Conservation (phyloP, 2,113 vertebrate genomes). For the Oncorhynchus tshawytscha region DNA sequence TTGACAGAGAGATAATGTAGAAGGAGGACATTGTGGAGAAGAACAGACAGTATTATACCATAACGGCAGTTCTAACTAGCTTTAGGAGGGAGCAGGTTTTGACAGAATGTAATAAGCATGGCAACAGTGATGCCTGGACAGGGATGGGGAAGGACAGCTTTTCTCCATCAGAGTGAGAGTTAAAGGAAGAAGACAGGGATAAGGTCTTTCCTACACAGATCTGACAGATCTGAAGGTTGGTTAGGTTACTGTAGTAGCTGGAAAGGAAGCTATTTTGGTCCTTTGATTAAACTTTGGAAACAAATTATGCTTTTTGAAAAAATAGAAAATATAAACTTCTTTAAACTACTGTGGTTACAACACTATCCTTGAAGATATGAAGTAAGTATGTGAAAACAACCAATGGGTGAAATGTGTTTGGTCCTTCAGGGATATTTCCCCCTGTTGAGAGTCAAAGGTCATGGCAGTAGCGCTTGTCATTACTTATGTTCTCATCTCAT, state of each 20-base stretch:
- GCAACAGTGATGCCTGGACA: not conserved
- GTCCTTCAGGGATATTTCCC: not conserved
- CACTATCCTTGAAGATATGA: not conserved
- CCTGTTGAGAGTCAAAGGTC: not conserved
- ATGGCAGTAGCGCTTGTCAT: not conserved
- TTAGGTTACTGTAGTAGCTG: not conserved
- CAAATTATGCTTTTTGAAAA: not conserved
- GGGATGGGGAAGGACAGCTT: not conserved
- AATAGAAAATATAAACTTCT: not conserved
- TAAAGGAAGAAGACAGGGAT: not conserved
- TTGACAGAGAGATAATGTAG: constrained; percentile 21
- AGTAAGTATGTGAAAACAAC: not conserved
- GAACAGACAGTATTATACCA: constrained; percentile 1
- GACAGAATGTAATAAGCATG: constrained; percentile 5
- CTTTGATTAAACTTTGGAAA: not conserved
- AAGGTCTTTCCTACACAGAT: not conserved
- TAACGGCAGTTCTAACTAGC: not conserved
- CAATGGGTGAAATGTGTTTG: not conserved
- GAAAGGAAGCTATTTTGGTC: not conserved
- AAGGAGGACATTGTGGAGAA: constrained; percentile 18
- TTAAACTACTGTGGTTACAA: not conserved
- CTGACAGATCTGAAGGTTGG: not conserved
- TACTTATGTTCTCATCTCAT: constrained; percentile 7
- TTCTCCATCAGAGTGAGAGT: not conserved
- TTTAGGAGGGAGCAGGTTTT: not conserved